Base-by-base conservation (phyloP, 23 tunicate species). In the Ascidia mentula region DNA sequence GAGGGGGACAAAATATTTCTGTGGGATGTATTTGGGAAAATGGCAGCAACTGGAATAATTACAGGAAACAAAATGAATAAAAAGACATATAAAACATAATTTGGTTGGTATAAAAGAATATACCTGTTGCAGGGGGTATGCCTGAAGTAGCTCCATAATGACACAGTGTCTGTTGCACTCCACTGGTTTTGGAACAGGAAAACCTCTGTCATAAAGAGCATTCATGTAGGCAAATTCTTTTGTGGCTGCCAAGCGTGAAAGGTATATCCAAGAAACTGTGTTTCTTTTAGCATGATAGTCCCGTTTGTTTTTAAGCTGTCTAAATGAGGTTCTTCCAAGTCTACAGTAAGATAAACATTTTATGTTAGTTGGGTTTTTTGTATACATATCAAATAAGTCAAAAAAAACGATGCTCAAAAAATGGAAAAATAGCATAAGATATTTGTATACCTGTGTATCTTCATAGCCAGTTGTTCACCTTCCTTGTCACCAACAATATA, bases 141-240 rank as follows among this genome's bases (percentile, higher is more conserved):
- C 98, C 80, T 82, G 73, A 35, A 89, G 46, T 13, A 95, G 77
- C 40, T 95, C 95, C 98, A 95, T 95, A 8, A 95, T 82, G 32
- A 95, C 98, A 36, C 82, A 86, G 45, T 95, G 98, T 46, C 98
- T 73, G 88, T 95, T 95, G 82, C 73, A 86, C 35, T 95, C 98
- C 28, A 88, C 45, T 20, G 98, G 95, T 75, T 95, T 89, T 24
- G 98, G 98, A 26, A 95, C 98, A 20, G 98, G 98, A 74, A 95
- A 95, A 0, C 91, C 91, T 22, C 92, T 60, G 13, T 81, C 91
- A 82, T 80, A 87, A 53, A 95, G 72, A 4, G 91, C 85, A 31
- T 87, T 83, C 99, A 95, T 95, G 85, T 83, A 95, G 0, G 99
- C 99, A 72, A 61, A 95, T 83, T 95, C 99, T 59, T 82, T 86